Evolutionary conservation across 2,888 invertebrate genomes (phyloP).

Genomic region (Aphelenchoides bicaudatus): DNA sequence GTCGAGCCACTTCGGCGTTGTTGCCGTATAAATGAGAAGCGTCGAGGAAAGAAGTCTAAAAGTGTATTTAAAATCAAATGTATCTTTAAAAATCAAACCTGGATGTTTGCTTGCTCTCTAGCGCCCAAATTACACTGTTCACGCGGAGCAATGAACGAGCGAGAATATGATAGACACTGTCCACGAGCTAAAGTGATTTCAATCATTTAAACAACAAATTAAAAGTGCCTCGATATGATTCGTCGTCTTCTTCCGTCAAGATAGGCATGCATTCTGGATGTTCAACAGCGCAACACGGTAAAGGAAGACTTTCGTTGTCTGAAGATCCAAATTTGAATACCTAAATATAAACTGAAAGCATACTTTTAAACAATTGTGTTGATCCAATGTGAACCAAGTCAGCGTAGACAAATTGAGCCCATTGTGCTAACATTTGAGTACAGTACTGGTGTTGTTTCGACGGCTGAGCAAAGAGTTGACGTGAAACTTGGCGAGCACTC

Average conservation of each 20-base stretch:
- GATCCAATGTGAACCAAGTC: conserved; percentile 66
- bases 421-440: conserved; percentile 71
- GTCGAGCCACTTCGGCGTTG: conserved; percentile 72
- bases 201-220: background rate
- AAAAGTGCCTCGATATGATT: conserved; percentile 21
- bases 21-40: conserved; percentile 82
- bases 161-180: conserved; percentile 50
- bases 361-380: conserved; percentile 67
- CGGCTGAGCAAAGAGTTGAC: conserved; percentile 28
- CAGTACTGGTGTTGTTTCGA: conserved; percentile 64
- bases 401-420: conserved; percentile 58
- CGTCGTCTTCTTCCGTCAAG: conserved; percentile 71
- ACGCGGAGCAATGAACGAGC: conserved; percentile 49
- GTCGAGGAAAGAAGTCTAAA: conserved; percentile 77
- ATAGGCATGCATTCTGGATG: conserved; percentile 84
- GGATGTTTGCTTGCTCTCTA: conserved; percentile 86
- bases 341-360: too few species aligned
- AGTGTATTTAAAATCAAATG: too few species aligned
- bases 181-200: conserved; percentile 24
- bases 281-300: conserved; percentile 71
- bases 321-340: conserved; percentile 35
- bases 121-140: conserved; percentile 58
- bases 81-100: too few species aligned
- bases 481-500: conserved; percentile 31
- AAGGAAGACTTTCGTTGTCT: conserved; percentile 71